Evolutionary conservation across 2,113 vertebrate species (phyloP).

Genomic region (Tenrec ecaudatus): DNA sequence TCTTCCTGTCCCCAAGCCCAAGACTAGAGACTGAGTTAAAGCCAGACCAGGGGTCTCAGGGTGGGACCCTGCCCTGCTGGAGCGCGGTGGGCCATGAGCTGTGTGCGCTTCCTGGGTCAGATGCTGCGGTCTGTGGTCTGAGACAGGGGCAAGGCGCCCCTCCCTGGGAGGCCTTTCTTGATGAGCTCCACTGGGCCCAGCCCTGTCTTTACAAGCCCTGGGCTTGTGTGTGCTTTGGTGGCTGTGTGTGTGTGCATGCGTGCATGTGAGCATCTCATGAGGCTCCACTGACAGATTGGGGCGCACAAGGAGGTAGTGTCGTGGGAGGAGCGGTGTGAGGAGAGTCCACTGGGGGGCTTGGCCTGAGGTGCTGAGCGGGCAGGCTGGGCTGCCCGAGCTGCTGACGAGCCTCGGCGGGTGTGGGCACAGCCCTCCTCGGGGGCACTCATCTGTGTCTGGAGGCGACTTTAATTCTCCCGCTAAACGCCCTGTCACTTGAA

Average conservation of each 20-base stretch:
- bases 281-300: background rate
- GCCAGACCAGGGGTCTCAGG: background rate
- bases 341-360: background rate
- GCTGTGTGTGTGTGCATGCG: background rate
- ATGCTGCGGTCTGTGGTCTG: background rate
- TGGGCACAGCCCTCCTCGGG: conserved; percentile 53
- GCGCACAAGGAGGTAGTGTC: background rate
- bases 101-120: background rate
- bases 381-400: background rate
- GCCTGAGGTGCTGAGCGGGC: background rate
- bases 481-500: conserved; percentile 51
- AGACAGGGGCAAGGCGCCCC: background rate
- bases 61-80: no score
- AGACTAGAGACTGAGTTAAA: background rate
- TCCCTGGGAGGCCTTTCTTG: background rate
- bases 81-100: background rate
- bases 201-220: background rate
- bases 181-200: rapidly evolving
- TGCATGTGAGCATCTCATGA: background rate
- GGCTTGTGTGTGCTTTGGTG: background rate
- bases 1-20: background rate
- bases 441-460: conserved; percentile 66
- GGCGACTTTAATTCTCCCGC: conserved; percentile 14
- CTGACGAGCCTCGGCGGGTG: conserved; percentile 33
- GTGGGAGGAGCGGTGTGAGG: background rate